Conservation (phyloP, 2,113 vertebrate genomes). For the Cynoglossus semilaevis region DNA sequence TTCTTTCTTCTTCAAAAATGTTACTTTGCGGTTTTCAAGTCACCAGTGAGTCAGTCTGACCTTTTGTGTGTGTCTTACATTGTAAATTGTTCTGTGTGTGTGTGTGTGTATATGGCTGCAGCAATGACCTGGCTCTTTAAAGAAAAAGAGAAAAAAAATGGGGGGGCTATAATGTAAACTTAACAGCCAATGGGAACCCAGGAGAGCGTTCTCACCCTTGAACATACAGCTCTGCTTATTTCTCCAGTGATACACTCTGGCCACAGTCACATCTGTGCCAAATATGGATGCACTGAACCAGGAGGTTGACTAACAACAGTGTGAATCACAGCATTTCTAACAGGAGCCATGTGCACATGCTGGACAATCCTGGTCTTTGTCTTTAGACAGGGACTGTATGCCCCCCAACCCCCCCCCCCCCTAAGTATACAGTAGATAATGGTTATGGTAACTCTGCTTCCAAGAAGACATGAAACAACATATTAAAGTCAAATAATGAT, state of each 20-base stretch:
- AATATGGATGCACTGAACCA: slow-evolving; percentile 65
- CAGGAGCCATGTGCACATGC: slow-evolving; percentile 14
- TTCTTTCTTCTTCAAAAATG: slow-evolving; percentile 23
- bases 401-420: background rate
- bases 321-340: slow-evolving; percentile 61
- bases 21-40: slow-evolving; percentile 36
- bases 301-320: slow-evolving; percentile 58
- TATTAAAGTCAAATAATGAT: background rate
- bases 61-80: slow-evolving; percentile 32
- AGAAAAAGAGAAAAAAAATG: slow-evolving; percentile 28
- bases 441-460: background rate
- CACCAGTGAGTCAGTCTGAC: slow-evolving; percentile 54
- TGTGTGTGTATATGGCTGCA: slow-evolving; percentile 27
- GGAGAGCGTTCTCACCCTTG: slow-evolving; percentile 20
- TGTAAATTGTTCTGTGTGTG: slow-evolving; percentile 14
- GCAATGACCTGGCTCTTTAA: slow-evolving; percentile 37
- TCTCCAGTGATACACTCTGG: slow-evolving; percentile 48
- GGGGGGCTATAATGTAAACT: slow-evolving; percentile 19
- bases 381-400: background rate
- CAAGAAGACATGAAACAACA: background rate
- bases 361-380: background rate
- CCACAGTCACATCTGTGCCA: slow-evolving; percentile 47
- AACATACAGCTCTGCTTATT: slow-evolving; percentile 31
- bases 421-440: background rate
- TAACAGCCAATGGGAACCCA: slow-evolving; percentile 28